Evolutionary conservation across 2,797 vertebrate species (phyloP), one percentile per base, ranked within the genome.

Genomic region (Pseudochaenichthys georgianus): DNA sequence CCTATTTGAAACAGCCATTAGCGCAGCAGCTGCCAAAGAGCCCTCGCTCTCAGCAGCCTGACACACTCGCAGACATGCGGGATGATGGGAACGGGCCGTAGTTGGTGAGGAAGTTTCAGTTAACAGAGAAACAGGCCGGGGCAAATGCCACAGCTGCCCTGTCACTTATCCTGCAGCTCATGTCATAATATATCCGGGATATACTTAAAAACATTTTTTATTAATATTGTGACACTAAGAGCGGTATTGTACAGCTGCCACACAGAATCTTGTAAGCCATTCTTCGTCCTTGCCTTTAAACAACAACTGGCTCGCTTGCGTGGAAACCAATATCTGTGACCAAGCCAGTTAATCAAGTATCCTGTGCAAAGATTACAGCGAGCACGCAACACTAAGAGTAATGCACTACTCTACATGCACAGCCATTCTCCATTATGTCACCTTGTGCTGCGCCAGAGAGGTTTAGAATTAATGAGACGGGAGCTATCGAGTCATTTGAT

Each of bases 401-500:
- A 86, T 61, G 71, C 13, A 48, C 79, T 50, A 57, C 64, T 77
- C 58, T n/a, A 42, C 55, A 64, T 34, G 63, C 64, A 45, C 34
- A 38, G 21, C 60, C 13, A 46, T 5, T 64, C 57, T 43, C n/a
- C 4, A 77, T 54, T n/a, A 78, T 64, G 75, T 80, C 78, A 58
- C 48, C 67, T 62, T n/a, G 77, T 31, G 64, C 63, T 64, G 61
- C 72, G 63, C 70, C 75, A 73, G 62, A 9, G 16, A 38, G 58
- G 63, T 88, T 78, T 57, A 86, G 85, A 79, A 91, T 90, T 86
- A 86, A 89, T 80, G 83, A 87, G 50, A 71, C 16, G 17, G 23
- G 55, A 76, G 46, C 54, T 61, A 12, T 48, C 61, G 69, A 15
- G 10, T 71, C 53, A 47, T 7, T n/a, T 70, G 48, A 6, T 54